These are phyloP conservation scores for Cinara cedri DNA, from an alignment of 2,888 invertebrate genomes.

Conservation along the genomic window DNA sequence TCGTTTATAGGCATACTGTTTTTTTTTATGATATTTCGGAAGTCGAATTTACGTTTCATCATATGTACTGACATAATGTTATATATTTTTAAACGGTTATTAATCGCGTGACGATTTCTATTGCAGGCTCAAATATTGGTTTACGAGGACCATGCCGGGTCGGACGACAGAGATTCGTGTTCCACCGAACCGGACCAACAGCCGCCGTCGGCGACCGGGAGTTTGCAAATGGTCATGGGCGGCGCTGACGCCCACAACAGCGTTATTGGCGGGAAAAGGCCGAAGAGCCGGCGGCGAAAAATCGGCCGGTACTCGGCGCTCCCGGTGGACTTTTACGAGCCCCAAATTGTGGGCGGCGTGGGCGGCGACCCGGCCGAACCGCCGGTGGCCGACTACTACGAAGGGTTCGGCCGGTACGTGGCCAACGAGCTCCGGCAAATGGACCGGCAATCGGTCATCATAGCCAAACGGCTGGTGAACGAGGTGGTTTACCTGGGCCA, in stretches of 20 bases:
- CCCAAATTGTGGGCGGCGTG: slow-evolving; percentile 41
- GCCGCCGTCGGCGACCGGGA: background rate
- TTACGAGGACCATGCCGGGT: slow-evolving; percentile 28
- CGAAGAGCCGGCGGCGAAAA: slow-evolving; percentile 23
- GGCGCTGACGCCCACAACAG: no score
- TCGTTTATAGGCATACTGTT: no score
- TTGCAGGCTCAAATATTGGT: background rate
- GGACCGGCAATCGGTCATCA: slow-evolving; percentile 49
- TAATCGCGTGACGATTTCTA: no score
- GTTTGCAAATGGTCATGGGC: background rate
- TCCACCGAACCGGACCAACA: slow-evolving; percentile 23
- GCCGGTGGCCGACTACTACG: slow-evolving; percentile 42
- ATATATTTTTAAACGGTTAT: no score
- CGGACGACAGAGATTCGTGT: slow-evolving; percentile 48
- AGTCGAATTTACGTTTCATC: no score
- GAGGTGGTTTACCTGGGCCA: slow-evolving; percentile 49
- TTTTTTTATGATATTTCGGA: no score
- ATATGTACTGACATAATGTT: no score
- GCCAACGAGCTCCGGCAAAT: slow-evolving; percentile 47
- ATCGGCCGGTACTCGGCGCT: background rate
- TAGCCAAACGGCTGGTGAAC: slow-evolving; percentile 45
- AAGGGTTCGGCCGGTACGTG: slow-evolving; percentile 45
- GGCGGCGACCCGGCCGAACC: slow-evolving; percentile 37
- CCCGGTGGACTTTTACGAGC: slow-evolving; percentile 14
- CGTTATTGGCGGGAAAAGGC: background rate